Base-by-base conservation (phyloP, 1,140 invertebrate species). In the Aphis gossypii region DNA sequence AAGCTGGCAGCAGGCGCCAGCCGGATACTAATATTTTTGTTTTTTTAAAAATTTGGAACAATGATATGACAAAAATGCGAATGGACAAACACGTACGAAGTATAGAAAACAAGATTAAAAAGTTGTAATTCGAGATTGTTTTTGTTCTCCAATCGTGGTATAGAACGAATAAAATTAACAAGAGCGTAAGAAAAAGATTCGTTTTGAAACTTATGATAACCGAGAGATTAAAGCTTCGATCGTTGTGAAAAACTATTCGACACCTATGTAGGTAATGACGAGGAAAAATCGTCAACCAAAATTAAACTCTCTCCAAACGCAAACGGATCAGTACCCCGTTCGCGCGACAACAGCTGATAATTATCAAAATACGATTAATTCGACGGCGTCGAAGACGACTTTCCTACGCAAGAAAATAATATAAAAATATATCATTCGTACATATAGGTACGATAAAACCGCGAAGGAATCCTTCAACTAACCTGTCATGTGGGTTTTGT, bases 401-500 rank as follows among this genome's bases (percentile, higher is more conserved):
- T 51, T 14, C 18, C 48, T 20, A 51, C 48, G 18, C 48, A 51
- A 20, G 14, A 14, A 14, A 18, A 51, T 18, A 18, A 51, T 18
- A 20, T 51, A 3, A 51, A 51, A 51, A 51, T 51, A 51, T 14
- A 51, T 18, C 18, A 51, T 46, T 7, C 38, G 46, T 46, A 9
- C 5, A 51, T 51, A 48, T 51, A 48, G 46, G 46, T 48, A 46
- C 11, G 46, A 46, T 46, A 8, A 46, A 14, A 51, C 5, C 30
- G 11, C 9, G 2, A 20, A 41, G 38, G 1, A 83, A 35, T 35
- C 54, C 35, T 21, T 21, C n/a, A 38, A 84, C 92, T 93, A 38
- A 93, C 92, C 92, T 51, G 92, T 56, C 82, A 93, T 51, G n/a
- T 93, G 92, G 11, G 92, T 86, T 54, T 93, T 93, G 48, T 93